Evolutionary conservation across 2,113 vertebrate genomes (phyloP).

Genomic region (Addax nasomaculatus): DNA sequence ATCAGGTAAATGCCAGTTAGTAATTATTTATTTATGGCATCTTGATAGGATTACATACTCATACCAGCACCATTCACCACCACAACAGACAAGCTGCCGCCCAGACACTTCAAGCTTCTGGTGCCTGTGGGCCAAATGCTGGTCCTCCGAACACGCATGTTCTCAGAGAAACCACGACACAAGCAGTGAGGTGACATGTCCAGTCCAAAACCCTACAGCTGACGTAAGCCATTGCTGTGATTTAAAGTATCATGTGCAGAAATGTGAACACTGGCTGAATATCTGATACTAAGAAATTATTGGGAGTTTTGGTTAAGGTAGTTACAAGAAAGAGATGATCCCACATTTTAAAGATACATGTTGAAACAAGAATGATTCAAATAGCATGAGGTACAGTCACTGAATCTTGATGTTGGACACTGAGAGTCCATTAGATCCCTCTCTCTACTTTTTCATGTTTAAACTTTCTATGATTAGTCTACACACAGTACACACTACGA

Average conservation of each 20-base stretch:
- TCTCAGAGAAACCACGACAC: neutral
- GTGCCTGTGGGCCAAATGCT: neutral
- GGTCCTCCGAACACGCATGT: neutral
- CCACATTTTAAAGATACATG: neutral
- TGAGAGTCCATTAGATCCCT: neutral
- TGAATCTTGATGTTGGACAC: neutral
- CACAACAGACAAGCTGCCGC: neutral
- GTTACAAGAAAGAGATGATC: neutral
- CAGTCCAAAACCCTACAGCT: neutral
- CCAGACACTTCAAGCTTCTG: too few relatives aligned
- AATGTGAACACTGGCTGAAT: neutral
- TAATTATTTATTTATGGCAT: neutral
- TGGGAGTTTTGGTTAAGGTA: neutral
- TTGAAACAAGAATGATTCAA: neutral
- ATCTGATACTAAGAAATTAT: neutral
- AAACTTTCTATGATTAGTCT: neutral
- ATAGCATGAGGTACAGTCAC: neutral
- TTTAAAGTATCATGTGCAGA: neutral
- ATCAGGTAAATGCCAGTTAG: too few relatives aligned
- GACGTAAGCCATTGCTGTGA: neutral
- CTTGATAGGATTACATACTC: neutral
- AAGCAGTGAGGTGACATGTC: neutral
- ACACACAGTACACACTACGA: neutral
- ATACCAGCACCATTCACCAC: neutral
- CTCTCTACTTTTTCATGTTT: neutral